These are phyloP conservation scores for Candidula unifasciata DNA, from an alignment of 2,888 invertebrate genomes.

Conservation along the genomic window DNA sequence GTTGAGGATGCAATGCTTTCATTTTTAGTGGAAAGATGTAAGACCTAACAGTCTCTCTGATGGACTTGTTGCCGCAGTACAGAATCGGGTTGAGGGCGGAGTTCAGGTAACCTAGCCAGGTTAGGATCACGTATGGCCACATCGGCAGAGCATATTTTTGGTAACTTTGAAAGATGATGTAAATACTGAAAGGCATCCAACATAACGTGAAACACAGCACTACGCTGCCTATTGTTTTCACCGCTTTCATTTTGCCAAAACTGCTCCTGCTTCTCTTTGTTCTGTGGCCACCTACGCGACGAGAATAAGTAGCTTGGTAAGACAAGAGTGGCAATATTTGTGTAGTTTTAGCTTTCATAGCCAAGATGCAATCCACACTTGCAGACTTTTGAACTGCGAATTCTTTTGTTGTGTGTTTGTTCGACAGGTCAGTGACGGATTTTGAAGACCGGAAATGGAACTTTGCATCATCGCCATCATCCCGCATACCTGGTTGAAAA, in stretches of 20 bases:
- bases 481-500: background rate
- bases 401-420: no score
- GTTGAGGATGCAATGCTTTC: no score
- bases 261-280: background rate
- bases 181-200: constrained; percentile 17
- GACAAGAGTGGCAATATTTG: no score
- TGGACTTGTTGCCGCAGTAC: constrained; percentile 12
- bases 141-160: background rate
- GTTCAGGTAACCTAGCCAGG: background rate
- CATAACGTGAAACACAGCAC: background rate
- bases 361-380: no score
- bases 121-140: background rate
- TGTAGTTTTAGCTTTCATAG: no score
- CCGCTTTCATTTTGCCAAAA: background rate
- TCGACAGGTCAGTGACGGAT: no score
- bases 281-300: background rate
- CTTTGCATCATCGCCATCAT: no score
- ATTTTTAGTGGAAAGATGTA: background rate
- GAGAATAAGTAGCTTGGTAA: background rate
- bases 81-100: background rate
- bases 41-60: background rate
- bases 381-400: no score
- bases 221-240: background rate
- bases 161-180: background rate
- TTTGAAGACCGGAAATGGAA: no score